phyloP scores from a whole-genome alignment of 2,797 vertebrate genomes.

The Myotis planiceps region DNA sequence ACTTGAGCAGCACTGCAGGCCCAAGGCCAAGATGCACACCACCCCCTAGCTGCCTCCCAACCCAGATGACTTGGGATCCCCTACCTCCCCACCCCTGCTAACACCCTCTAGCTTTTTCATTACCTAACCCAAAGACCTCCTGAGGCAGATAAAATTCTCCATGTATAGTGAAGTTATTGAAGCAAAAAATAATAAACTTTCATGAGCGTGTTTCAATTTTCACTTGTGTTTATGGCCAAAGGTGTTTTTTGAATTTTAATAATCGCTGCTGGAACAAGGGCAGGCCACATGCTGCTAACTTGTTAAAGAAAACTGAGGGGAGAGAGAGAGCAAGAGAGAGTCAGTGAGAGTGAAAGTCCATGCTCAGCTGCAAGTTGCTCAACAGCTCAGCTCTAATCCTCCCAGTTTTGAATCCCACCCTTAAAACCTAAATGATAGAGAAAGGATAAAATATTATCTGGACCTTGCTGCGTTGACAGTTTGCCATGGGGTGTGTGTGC shows the following conservation, averaged over 20 bases:
- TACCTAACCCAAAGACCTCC: conserved; percentile 66
- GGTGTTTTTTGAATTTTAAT: conserved; percentile 80
- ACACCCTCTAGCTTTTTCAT: conserved; percentile 51
- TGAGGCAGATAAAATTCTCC: conserved; percentile 68
- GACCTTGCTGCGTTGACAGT: conserved; percentile 80
- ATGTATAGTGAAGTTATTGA: conserved; percentile 75
- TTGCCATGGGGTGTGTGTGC: conserved; percentile 12
- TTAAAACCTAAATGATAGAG: conserved; percentile 83
- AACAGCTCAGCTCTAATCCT: conserved; percentile 81
- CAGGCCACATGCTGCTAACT: conserved; percentile 77
- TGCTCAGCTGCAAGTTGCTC: conserved; percentile 77
- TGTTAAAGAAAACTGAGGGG: conserved; percentile 63
- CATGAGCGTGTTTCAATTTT: conserved; percentile 79
- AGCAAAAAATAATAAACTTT: conserved; percentile 75
- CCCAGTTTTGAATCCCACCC: conserved; percentile 82
- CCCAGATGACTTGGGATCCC: conserved; percentile 3
- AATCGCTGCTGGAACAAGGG: conserved; percentile 74
- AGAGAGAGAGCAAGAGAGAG: not conserved
- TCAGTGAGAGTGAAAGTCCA: not conserved
- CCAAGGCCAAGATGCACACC: conserved; percentile 45
- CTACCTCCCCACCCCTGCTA: not conserved
- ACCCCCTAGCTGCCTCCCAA: conserved; percentile 41
- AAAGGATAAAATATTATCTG: conserved; percentile 83
- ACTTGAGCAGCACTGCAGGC: conserved; percentile 30
- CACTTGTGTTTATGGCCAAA: conserved; percentile 82